Base-by-base conservation (phyloP, 2,888 invertebrate species). In the Drosophila algonquin region DNA sequence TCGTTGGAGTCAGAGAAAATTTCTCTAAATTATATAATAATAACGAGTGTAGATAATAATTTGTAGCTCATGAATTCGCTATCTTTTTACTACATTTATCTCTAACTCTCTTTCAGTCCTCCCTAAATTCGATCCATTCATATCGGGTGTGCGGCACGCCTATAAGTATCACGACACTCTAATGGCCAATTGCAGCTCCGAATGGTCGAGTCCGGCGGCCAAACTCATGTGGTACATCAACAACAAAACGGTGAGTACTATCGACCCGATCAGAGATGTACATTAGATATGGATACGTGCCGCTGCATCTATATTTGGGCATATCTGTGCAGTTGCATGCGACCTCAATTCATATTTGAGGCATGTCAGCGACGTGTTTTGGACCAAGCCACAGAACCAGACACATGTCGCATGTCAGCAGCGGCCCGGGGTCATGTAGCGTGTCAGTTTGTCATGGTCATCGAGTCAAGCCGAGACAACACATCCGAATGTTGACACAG, bases 191-290 rank as follows among this genome's bases (percentile, higher is more conserved):
- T 92, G 92, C 83, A 92, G 92, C 68, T 91, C 92, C 24, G 92
- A 92, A 63, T 91, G 90, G 91, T 92, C 92, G 52, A 92, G 88
- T 88, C 92, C 92, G 52, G 89, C 90, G 65, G 90, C 92, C 60
- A 88, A 87, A 65, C 89, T 92, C 47, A 90, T 90, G 63, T 92
- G 92, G 92, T 92, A 90, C 73, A 92, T 92, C 77, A 92, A 92
- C 89, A 91, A 91, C 79, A 90, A 91, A 90, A 91, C 91, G 86
- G 92, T 92, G 91, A 80, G 91, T 90, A n/a, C 40, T 40, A 14
- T 40, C 40, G 40, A 40, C 14, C 7, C 35, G 14, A 35, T 35
- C 40, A 14, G 40, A 40, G 14, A 6, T 40, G 14, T n/a, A 40
- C 40, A 68, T 74, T 55, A 61, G 60, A 64, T 53, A 60, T 58